phyloP scores from a whole-genome alignment of 2,113 vertebrate genomes.

The Sebastes schlegelii region DNA sequence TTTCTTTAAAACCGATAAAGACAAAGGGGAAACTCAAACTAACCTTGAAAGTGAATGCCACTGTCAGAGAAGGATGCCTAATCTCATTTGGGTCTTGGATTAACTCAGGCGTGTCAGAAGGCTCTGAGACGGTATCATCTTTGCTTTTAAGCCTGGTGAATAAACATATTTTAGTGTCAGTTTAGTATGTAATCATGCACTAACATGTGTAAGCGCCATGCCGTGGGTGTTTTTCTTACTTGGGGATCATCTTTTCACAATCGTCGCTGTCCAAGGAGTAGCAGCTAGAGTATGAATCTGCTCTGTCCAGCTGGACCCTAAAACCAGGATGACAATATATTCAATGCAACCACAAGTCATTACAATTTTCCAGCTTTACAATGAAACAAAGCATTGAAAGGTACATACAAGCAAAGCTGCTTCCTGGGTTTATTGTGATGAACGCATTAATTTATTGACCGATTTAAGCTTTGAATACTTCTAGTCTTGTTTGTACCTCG shows the following conservation, averaged over 20 bases:
- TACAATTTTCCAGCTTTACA: not conserved
- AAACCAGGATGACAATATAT: constrained; percentile 25
- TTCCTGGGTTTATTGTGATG: not conserved
- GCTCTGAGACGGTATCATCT: not conserved
- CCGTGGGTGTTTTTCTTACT: constrained; percentile 53
- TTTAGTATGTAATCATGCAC: not conserved
- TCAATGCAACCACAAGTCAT: not conserved
- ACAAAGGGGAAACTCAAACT: constrained; percentile 10
- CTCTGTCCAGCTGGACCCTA: constrained; percentile 63
- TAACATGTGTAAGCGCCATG: not conserved
- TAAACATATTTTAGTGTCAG: constrained; percentile 11
- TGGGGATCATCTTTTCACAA: constrained; percentile 66
- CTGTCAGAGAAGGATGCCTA: constrained; percentile 75
- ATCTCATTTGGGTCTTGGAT: constrained; percentile 19
- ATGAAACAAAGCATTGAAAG: not conserved
- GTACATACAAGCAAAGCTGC: not conserved
- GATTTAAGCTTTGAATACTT: not conserved
- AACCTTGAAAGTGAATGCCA: constrained; percentile 78
- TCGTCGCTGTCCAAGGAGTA: constrained; percentile 77
- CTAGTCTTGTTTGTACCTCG: constrained; percentile 58
- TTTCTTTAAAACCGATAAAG: not conserved
- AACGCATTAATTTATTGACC: not conserved
- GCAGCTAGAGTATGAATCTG: constrained; percentile 72
- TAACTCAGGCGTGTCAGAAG: constrained; percentile 46
- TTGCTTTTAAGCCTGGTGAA: constrained; percentile 42